phyloP scores from a whole-genome alignment of 2,888 invertebrate genomes.

The Drosophila robusta region DNA sequence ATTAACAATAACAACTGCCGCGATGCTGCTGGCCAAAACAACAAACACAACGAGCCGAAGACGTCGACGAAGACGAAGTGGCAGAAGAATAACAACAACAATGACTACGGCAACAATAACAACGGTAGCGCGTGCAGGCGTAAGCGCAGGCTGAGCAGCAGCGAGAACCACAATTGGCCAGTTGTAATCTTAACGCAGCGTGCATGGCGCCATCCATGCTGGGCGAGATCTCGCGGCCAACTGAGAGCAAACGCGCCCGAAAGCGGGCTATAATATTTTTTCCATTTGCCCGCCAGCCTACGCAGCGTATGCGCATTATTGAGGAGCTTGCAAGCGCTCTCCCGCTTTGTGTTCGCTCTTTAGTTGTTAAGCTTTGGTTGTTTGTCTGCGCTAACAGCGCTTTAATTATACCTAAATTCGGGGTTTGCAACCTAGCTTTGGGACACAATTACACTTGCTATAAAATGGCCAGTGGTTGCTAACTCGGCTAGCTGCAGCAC shows the following conservation, averaged over 20 bases:
- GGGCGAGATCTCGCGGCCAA: conserved; percentile 65
- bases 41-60: conserved; percentile 16
- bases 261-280: conserved; percentile 40
- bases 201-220: conserved; percentile 53
- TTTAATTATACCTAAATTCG: conserved; percentile 35
- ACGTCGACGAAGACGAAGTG: background rate
- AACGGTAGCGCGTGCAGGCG: conserved; percentile 19
- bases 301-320: conserved; percentile 34
- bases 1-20: conserved; percentile 34
- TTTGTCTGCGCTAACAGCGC: background rate
- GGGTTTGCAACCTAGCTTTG: conserved; percentile 14
- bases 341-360: background rate
- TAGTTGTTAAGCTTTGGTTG: background rate
- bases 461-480: conserved; percentile 13
- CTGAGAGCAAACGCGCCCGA: conserved; percentile 40
- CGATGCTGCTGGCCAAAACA: conserved; percentile 39
- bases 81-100: conserved; percentile 23
- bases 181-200: conserved; percentile 12
- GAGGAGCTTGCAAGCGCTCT: background rate
- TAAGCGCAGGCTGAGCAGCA: background rate
- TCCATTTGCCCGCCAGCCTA: background rate
- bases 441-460: conserved; percentile 36
- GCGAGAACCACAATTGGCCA: conserved; percentile 27
- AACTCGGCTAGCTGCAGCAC: background rate
- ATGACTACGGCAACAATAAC: conserved; percentile 10